Evolutionary conservation across 2,888 invertebrate species (phyloP), one percentile per base, ranked within the genome.

Genomic region (Idaea dimidiata): DNA sequence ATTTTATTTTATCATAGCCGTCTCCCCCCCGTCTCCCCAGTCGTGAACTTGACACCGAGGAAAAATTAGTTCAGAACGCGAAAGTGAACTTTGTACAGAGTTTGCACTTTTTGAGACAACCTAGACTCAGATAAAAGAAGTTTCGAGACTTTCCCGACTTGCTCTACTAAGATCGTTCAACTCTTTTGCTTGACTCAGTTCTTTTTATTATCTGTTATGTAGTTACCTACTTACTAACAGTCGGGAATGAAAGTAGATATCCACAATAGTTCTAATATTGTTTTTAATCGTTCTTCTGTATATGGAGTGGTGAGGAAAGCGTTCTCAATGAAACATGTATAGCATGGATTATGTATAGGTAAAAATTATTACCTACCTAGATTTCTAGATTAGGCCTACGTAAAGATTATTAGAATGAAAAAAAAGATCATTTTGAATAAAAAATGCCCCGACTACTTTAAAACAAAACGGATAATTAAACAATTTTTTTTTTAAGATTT

Each of bases 21-120:
- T 72, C 75, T 74, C 73, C 77, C 72, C 72, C 76, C 72, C 73
- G 70, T 68, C 65, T 69, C 54, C 69, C 68, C 80, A 87, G 84
- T 89, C 89, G 77, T 92, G 91, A 92, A 91, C 91, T 91, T 92
- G 92, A 92, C 91, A 91, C 90, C 86, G 86, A 86, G 84, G 90
- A 91, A 92, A 92, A 92, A 91, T 91, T 91, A 91, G 91, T 91
- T 91, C 91, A 91, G 88, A 88, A 89, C 87, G 89, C 85, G 91
- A 91, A 89, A 90, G 90, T 89, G 90, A 91, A 92, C 86, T 91
- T 91, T 87, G 88, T 86, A 87, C 88, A 81, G 89, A 90, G 86
- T 90, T 89, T 87, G 89, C 91, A 90, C 85, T 91, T 91, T 91
- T 90, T 90, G 88, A 89, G 78, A 79, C 84, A 84, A 88, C 84